Evolutionary conservation across 2,888 invertebrate genomes (phyloP), one percentile per base, ranked within the genome.

Genomic region (Ochropleura leucogaster): DNA sequence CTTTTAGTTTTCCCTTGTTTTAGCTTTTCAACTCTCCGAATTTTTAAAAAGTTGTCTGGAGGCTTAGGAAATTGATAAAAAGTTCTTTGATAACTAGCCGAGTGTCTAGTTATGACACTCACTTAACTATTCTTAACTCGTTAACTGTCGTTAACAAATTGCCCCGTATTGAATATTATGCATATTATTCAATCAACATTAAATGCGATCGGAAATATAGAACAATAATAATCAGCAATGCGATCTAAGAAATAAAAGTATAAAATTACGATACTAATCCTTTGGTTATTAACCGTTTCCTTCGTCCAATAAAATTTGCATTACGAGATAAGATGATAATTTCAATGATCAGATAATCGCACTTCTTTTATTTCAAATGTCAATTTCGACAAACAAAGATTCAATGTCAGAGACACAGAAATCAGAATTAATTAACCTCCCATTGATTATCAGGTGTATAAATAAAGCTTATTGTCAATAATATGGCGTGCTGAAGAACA

Each of bases 401-500:
- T 57, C 9, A 70, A 68, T 57, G 42, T 40, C 42, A 65, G 20
- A 68, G 68, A 49, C 44, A 65, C 9, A 12, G 20, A 51, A 60
- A 72, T 65, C 16, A 10, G 65, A 60, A 68, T 81, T 64, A 77
- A 81, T 72, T 64, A 78, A 64, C 59, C 82, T 68, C 57, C 47
- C 51, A 72, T 77, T 78, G 74, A 68, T 83, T 70, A 83, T 70
- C 62, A 80, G 67, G 18, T 70, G 82, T 81, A 82, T 68, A 70
- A 83, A 76, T 79, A 66, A 70, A 76, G 70, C 63, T 77, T 80
- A 72, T 75, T 86, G 82, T 83, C 82, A 84, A 81, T 83, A 80
- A 77, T 72, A 73, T 77, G 57, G 84, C 88, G 84, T 89, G 87
- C 75, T 75, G 18, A 62, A 73, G 77, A 79, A 87, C 87, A 84